A percentile compares a stretch with the other conserved stretches of the same genome.
phyloP scores from a whole-genome alignment of 1,140 invertebrate genomes.

The Grapholita molesta region DNA sequence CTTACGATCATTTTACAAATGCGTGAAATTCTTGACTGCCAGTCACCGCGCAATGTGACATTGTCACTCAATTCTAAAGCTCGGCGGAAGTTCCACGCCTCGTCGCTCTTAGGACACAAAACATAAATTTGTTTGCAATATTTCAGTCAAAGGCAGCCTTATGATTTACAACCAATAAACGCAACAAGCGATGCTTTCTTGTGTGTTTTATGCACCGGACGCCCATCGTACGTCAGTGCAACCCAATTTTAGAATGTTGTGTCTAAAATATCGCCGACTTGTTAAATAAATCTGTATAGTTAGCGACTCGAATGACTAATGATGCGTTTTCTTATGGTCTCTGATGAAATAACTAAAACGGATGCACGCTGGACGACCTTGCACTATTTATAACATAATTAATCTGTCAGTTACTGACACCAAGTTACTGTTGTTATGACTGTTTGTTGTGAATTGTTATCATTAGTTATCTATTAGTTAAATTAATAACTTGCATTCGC shows the following conservation, averaged over 20 bases:
- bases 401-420: not conserved
- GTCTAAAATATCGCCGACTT: slow-evolving; percentile 50
- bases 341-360: not conserved
- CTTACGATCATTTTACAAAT: slow-evolving; percentile 39
- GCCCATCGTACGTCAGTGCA: slow-evolving; percentile 42
- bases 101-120: not conserved
- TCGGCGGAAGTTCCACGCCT: slow-evolving; percentile 35
- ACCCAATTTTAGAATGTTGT: slow-evolving; percentile 58
- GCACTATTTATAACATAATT: slow-evolving; percentile 3
- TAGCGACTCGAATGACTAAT: not conserved
- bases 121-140: not conserved
- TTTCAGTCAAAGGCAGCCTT: not conserved
- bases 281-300: slow-evolving; percentile 36
- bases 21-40: slow-evolving; percentile 46
- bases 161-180: slow-evolving; percentile 38
- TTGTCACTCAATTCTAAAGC: slow-evolving; percentile 38
- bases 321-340: slow-evolving; percentile 3
- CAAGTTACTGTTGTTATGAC: not conserved
- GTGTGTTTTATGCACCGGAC: slow-evolving; percentile 42
- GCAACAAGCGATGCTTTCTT: slow-evolving; percentile 36
- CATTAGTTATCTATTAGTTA: slow-evolving; percentile 1
- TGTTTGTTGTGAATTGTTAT: not conserved
- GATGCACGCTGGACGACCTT: not conserved
- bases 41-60: slow-evolving; percentile 36
- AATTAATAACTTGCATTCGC: not conserved